These are phyloP conservation scores for Perizoma affinitatum DNA, from an alignment of 2,888 invertebrate genomes.

Conservation along the genomic window DNA sequence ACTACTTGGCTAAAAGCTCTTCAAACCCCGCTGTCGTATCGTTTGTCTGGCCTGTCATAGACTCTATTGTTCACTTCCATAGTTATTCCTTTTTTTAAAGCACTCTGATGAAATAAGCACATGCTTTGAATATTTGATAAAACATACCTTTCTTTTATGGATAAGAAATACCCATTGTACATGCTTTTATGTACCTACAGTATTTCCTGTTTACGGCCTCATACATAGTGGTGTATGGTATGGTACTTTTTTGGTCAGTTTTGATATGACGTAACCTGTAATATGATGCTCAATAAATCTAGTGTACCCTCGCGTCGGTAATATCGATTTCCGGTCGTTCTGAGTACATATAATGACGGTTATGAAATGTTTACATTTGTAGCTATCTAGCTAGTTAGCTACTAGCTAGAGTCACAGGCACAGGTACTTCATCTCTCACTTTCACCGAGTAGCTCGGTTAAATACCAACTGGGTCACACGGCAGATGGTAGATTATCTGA, in stretches of 20 bases:
- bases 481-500: constrained; percentile 53
- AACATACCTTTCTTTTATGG: constrained; percentile 12
- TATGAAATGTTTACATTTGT: constrained; percentile 70
- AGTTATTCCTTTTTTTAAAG: constrained; percentile 43
- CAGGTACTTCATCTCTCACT: constrained; percentile 64
- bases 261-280: constrained; percentile 53
- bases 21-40: constrained; percentile 51
- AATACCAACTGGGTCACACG: constrained; percentile 63
- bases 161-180: constrained; percentile 11
- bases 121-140: constrained; percentile 46
- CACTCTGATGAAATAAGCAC: constrained; percentile 44
- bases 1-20: constrained; percentile 48
- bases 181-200: constrained; percentile 18
- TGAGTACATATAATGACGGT: constrained; percentile 55
- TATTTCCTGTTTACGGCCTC: constrained; percentile 43
- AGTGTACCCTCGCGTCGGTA: constrained; percentile 50
- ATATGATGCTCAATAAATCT: constrained; percentile 56
- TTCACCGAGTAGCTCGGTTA: constrained; percentile 64
- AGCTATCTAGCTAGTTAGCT: constrained; percentile 50
- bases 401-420: constrained; percentile 51
- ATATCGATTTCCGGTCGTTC: constrained; percentile 60
- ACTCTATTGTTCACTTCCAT: constrained; percentile 46
- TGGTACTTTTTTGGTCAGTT: constrained; percentile 24
- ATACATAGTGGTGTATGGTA: constrained; percentile 29
- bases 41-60: constrained; percentile 32